Evolutionary conservation across 2,888 invertebrate genomes (phyloP), one percentile per base, ranked within the genome.

Genomic region (Sicus ferrugineus): DNA sequence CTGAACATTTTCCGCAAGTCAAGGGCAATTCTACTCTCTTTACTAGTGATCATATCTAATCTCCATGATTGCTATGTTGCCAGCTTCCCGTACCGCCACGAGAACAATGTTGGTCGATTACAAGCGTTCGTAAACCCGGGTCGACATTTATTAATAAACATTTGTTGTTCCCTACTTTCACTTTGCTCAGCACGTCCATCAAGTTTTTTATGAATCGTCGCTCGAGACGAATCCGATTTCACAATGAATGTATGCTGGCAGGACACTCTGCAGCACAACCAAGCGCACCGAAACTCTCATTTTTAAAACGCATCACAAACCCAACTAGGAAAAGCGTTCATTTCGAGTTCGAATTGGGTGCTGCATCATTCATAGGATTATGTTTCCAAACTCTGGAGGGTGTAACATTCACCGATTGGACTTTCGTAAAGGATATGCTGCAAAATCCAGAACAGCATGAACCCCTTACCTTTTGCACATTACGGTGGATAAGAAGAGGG

Each of bases 51-150:
- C 1, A 77, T 78, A 3, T 77, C 81, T 80, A 68, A 82, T 83
- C 67, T 72, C 80, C 50, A 78, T 81, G 73, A 76, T 84, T 16
- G 74, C 81, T 19, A 79, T 87, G 16, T 88, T 89, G 5, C 85
- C 86, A 1, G 76, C 89, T 89, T 89, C 75, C 90, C 90, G 1
- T 90, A 88, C 75, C 85, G 85, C n/a, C 85, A 84, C 54, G 84
- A 86, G 66, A 83, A 84, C 1, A 81, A 83, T 34, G 86, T 88
- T 0, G 87, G 89, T 77, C 81, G 90, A 48, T 82, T 87, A 38
- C 81, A 87, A 23, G 50, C 50, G 6, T 50, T 50, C 23, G 89
- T 90, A 80, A 79, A 82, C 74, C n/a, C n/a, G n/a, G n/a, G n/a
- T n/a, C n/a, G n/a, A n/a, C n/a, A n/a, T n/a, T n/a, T n/a, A n/a